Evolutionary conservation across 2,113 vertebrate species (phyloP).

Genomic region (Pygoscelis antarcticus): DNA sequence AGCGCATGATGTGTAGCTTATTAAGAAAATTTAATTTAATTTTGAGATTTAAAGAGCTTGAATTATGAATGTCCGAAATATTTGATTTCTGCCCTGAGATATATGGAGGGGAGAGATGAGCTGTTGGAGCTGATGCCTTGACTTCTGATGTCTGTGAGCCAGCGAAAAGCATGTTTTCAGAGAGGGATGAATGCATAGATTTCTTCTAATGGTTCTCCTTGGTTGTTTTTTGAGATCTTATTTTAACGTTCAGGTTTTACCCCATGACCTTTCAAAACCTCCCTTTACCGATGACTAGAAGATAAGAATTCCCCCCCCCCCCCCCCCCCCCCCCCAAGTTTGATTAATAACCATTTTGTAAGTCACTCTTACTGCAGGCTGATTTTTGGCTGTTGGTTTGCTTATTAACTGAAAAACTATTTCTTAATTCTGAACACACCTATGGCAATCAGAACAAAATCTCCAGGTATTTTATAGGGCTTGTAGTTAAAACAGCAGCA

Average conservation of each 20-base stretch:
- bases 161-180: not conserved
- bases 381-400: constrained; percentile 12
- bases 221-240: not conserved
- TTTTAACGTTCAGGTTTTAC: not conserved
- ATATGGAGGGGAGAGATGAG: not conserved
- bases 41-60: not conserved
- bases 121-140: not conserved
- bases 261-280: not conserved
- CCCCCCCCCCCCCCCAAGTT: not conserved
- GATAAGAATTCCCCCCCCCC: not conserved
- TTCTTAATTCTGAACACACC: constrained; percentile 15
- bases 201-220: not conserved
- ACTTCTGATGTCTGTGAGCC: not conserved
- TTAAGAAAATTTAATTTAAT: constrained; percentile 33
- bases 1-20: not conserved
- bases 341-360: not conserved
- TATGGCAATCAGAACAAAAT: constrained; percentile 32
- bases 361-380: not conserved
- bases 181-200: not conserved
- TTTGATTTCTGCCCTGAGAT: not conserved
- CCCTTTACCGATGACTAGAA: not conserved
- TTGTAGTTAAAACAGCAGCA: constrained; percentile 26
- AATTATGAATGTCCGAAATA: constrained; percentile 13
- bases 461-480: not conserved
- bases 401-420: not conserved